A percentile compares a stretch with the other conserved stretches of the same genome.
Conservation (phyloP, 2,113 vertebrate genomes). For the Formicarius rufipectus region DNA sequence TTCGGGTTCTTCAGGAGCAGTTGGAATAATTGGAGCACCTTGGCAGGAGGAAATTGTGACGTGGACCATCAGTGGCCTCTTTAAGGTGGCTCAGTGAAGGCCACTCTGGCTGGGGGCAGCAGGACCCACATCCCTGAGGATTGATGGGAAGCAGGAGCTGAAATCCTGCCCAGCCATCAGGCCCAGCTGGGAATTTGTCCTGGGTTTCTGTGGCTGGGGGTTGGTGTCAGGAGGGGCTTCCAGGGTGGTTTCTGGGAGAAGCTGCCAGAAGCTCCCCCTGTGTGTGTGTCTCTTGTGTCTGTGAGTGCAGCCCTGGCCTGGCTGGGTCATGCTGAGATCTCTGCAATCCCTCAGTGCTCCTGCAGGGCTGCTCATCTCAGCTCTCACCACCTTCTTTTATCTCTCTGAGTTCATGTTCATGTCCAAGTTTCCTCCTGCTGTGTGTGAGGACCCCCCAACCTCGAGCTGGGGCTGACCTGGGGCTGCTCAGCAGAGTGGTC, state of each 20-base stretch:
- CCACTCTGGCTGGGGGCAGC: not conserved
- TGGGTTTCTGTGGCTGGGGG: too few species aligned
- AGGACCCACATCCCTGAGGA: not conserved
- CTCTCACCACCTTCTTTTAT: not conserved
- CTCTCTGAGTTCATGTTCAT: not conserved
- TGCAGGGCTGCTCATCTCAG: not conserved
- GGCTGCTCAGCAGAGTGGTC: not conserved
- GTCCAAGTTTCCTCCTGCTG: accelerated
- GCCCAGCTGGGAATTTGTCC: not conserved
- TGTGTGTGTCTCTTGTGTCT: too few species aligned
- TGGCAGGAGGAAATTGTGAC: not conserved
- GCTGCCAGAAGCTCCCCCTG: too few species aligned
- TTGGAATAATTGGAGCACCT: not conserved
- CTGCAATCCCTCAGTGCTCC: not conserved
- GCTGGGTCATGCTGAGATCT: not conserved
- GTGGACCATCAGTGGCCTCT: not conserved
- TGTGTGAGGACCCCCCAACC: not conserved
- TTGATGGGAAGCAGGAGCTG: not conserved
- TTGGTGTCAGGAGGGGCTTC: too few species aligned
- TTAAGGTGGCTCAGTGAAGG: too few species aligned
- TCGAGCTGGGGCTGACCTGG: not conserved
- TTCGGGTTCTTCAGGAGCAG: not conserved
- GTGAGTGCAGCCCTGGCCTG: not conserved
- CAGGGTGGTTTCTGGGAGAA: too few species aligned
- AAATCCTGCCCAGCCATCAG: not conserved